phyloP scores from a whole-genome alignment of 2,113 vertebrate genomes.

The Chionodraco myersi region DNA sequence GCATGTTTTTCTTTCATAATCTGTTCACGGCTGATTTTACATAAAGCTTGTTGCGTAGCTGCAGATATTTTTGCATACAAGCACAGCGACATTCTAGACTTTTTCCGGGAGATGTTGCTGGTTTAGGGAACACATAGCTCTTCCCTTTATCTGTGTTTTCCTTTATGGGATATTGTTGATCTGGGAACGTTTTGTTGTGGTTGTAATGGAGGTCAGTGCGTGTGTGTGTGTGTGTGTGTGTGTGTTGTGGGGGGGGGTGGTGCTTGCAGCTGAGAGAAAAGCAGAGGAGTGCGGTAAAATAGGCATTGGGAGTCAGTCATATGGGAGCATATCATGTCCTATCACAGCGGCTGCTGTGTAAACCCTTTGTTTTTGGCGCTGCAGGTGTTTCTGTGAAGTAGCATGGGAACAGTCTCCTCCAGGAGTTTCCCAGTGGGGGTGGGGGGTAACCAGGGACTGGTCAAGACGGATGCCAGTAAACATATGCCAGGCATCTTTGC shows the following conservation, averaged over 20 bases:
- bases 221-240: constrained; percentile 47
- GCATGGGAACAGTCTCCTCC: constrained; percentile 82
- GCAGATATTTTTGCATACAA: constrained; percentile 13
- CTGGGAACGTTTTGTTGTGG: constrained; percentile 80
- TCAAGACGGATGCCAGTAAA: constrained; percentile 23
- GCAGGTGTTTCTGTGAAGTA: constrained; percentile 79
- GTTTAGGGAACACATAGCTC: constrained; percentile 73
- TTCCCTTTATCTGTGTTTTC: constrained; percentile 78
- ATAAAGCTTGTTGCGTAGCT: constrained; percentile 14
- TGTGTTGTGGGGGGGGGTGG: constrained; percentile 17
- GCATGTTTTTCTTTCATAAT: neutral
- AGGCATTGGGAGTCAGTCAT: constrained; percentile 49
- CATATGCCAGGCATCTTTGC: constrained; percentile 13
- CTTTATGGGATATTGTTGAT: constrained; percentile 67
- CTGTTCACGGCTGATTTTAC: neutral
- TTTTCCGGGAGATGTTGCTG: constrained; percentile 51
- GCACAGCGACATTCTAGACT: constrained; percentile 61
- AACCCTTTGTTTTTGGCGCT: constrained; percentile 46
- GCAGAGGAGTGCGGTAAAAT: constrained; percentile 57
- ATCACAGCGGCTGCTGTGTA: constrained; percentile 66
- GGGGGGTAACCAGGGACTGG: neutral
- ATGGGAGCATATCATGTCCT: constrained; percentile 65
- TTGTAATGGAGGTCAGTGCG: constrained; percentile 80
- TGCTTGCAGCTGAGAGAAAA: constrained; percentile 42
- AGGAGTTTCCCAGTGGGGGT: constrained; percentile 69